Conservation (phyloP, 2,797 vertebrate species). For the Onychomys leucogaster region DNA sequence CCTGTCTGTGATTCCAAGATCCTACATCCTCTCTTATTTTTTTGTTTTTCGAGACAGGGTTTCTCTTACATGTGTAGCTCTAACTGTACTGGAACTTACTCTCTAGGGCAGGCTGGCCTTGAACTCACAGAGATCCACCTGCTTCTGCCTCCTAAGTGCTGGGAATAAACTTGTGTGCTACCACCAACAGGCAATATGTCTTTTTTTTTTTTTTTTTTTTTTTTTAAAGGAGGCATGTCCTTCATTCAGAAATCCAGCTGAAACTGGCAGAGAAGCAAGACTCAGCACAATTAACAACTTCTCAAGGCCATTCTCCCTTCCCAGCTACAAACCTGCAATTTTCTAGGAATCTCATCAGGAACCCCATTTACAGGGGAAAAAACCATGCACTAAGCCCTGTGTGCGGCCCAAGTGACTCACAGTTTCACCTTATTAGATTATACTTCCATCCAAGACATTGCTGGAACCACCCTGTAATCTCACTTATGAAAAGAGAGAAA, state of each 20-base stretch:
- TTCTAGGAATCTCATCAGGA: background rate
- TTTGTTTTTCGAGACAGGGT: background rate
- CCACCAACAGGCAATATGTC: background rate
- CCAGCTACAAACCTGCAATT: background rate
- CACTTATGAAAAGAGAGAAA: background rate
- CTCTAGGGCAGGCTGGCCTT: background rate
- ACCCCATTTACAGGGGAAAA: too few species aligned
- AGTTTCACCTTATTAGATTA: background rate
- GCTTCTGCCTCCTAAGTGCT: background rate
- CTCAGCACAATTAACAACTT: background rate
- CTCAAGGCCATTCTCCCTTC: background rate
- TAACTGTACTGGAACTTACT: background rate
- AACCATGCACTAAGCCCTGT: background rate
- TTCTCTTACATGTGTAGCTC: background rate
- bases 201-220: background rate
- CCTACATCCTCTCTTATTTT: background rate
- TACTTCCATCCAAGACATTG: background rate
- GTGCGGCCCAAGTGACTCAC: background rate
- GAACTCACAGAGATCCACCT: background rate
- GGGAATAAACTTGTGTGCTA: background rate
- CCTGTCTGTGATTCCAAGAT: background rate
- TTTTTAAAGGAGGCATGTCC: background rate
- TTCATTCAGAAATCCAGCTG: background rate
- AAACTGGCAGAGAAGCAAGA: background rate
- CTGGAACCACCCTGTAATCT: background rate